Base-by-base conservation (phyloP, 2,888 invertebrate genomes). In the Neoascia interrupta region DNA sequence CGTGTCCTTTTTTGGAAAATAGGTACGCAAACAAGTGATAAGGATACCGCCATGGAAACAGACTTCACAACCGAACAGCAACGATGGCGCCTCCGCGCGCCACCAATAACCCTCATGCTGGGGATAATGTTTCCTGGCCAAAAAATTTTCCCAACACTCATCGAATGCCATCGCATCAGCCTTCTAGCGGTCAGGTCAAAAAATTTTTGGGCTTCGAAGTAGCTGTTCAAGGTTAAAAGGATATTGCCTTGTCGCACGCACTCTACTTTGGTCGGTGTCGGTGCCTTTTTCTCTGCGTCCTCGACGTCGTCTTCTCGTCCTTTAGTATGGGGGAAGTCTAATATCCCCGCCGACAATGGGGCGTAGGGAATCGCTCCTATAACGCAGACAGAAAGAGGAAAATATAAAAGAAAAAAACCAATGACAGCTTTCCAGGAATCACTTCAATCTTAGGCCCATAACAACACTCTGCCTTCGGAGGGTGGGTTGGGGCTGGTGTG, bases 141-240 rank as follows among this genome's bases (percentile, higher is more conserved):
- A 79, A 73, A 73, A n/a, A n/a, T 21, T 45, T 54, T 19, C 34
- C 63, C 56, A 45, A 36, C 19, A 16, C 16, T n/a, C 31, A 31
- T 31, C 3, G 47, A 15, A 13, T 21, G 39, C 31, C 8, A 8
- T 26, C 26, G 5, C 43, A 49, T 36, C 39, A 45, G 54, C 37
- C 60, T 45, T 61, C 43, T 37, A 36, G 47, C 13, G 84, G 66
- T 31, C 85, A 82, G 88, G 88, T 87, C 88, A 87, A 87, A 86
- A 87, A 85, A 87, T 87, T 87, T 81, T 85, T 82, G 84, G 84
- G 85, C 85, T 85, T 83, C 85, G 84, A 85, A 87, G 87, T 85
- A 83, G 83, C 83, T 82, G 84, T 84, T 87, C 88, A 87, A 87
- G 88, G 87, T 87, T 88, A 87, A 87, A 87, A 87, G 87, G 87